Conservation (phyloP, 2,888 invertebrate genomes). For the Tachystola acroxantha region DNA sequence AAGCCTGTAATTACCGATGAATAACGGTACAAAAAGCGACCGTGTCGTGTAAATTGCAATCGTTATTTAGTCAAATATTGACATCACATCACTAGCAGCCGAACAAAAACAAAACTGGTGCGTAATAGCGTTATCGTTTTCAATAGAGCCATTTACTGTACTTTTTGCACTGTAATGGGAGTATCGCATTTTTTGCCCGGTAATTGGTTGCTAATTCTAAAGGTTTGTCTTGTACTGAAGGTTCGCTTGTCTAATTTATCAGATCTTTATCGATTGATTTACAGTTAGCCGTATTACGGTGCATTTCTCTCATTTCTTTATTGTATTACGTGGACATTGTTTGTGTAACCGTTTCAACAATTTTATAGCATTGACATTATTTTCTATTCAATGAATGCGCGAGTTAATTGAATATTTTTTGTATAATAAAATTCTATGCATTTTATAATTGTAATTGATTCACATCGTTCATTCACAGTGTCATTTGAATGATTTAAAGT, state of each 20-base stretch:
- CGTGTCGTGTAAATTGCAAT: conserved; percentile 10
- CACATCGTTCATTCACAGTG: too few relatives aligned
- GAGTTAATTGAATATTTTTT: background rate
- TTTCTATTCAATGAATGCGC: background rate
- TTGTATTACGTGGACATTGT: conserved; percentile 6
- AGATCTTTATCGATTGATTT: conserved; percentile 47
- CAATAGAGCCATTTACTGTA: conserved; percentile 15
- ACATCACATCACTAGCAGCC: conserved; percentile 7
- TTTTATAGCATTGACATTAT: too few relatives aligned
- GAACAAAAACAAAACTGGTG: conserved; percentile 13
- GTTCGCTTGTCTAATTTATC: conserved; percentile 21
- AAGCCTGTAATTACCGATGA: conserved; percentile 9
- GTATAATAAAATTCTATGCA: background rate
- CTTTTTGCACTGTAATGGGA: conserved; percentile 37
- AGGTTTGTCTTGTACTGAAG: conserved; percentile 31
- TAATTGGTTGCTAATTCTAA: conserved; percentile 52
- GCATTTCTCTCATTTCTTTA: conserved; percentile 26
- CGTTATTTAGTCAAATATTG: conserved; percentile 16
- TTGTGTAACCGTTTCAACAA: conserved; percentile 9
- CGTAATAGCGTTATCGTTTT: conserved; percentile 14
- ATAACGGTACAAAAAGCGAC: conserved; percentile 6
- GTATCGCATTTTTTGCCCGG: conserved; percentile 37
- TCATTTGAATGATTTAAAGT: conserved; percentile 24
- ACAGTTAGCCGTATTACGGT: conserved; percentile 21
- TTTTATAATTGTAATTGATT: conserved; percentile 22